A percentile compares a stretch with the other conserved stretches of the same genome.
phyloP scores from a whole-genome alignment of 2,888 invertebrate species.

The Ramazzottius varieornatus region DNA sequence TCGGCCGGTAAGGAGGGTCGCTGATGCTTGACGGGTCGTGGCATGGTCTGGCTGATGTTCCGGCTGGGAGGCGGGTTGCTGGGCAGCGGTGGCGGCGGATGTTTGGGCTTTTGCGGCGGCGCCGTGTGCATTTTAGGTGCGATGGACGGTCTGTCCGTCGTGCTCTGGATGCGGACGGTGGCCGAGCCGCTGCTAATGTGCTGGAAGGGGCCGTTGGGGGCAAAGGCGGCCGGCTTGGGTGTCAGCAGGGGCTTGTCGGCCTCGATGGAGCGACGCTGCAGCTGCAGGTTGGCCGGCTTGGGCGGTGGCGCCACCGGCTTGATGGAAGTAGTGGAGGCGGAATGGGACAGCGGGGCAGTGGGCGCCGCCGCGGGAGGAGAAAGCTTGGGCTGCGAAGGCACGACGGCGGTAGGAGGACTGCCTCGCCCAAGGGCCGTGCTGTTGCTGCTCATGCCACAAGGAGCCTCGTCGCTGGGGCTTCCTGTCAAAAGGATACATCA shows the following conservation, averaged over 20 bases:
- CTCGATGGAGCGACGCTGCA: not conserved
- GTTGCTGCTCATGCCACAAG: too few relatives aligned
- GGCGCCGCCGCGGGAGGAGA: not conserved
- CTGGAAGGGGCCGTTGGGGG: not conserved
- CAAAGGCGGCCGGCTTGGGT: not conserved
- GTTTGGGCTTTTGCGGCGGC: not conserved
- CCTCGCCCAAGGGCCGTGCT: too few relatives aligned
- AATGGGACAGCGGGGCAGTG: not conserved
- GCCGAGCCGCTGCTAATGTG: not conserved
- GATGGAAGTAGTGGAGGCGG: not conserved
- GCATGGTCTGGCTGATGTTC: slow-evolving; percentile 2
- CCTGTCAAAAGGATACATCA: too few relatives aligned
- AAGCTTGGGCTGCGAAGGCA: not conserved
- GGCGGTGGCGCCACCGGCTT: not conserved
- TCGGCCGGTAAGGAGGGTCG: not conserved
- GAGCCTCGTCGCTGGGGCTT: too few relatives aligned
- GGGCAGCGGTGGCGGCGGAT: slow-evolving; percentile 2
- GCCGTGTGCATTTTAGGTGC: not conserved
- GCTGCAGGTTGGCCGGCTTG: not conserved
- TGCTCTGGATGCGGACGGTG: not conserved
- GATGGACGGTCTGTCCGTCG: not conserved
- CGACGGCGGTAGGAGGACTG: not conserved
- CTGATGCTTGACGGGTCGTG: not conserved
- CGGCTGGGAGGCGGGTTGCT: not conserved
- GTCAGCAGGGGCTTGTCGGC: not conserved